Evolutionary conservation across 2,888 invertebrate genomes (phyloP).

Genomic region (Phytoseiulus persimilis): DNA sequence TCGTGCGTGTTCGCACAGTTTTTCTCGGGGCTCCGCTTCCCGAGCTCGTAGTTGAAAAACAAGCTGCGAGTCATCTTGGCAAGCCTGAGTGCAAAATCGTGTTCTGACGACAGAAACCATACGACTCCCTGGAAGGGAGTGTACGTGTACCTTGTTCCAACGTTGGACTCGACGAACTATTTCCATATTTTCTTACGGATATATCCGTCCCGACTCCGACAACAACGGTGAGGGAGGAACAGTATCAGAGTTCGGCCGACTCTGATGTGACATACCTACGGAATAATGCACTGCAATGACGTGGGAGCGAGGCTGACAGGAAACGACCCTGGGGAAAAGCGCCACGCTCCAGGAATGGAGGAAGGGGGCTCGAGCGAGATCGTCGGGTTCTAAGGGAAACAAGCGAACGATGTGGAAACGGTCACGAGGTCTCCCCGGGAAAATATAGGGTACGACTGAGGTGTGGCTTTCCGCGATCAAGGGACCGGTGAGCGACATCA

Average conservation of each 20-base stretch:
- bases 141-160: not conserved
- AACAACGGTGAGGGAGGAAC: not conserved
- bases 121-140: not conserved
- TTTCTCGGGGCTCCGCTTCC: not conserved
- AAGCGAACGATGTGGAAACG: not conserved
- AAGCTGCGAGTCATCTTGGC: not conserved
- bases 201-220: not conserved
- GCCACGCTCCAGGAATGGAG: not conserved
- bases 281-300: slow-evolving; percentile 5
- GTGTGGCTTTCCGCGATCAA: not conserved
- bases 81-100: not conserved
- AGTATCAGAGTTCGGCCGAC: not conserved
- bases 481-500: not conserved
- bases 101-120: not conserved
- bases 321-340: not conserved
- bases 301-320: not conserved
- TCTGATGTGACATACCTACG: not conserved
- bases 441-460: not conserved
- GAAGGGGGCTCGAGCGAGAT: not conserved
- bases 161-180: not conserved
- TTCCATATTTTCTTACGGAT: not conserved
- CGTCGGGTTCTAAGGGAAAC: not conserved
- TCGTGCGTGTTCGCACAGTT: not conserved
- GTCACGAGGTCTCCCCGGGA: not conserved
- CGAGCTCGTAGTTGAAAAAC: not conserved